A percentile compares a stretch with the other conserved stretches of the same genome.
phyloP scores from a whole-genome alignment of 1,140 invertebrate species.

The Saccostrea echinata region DNA sequence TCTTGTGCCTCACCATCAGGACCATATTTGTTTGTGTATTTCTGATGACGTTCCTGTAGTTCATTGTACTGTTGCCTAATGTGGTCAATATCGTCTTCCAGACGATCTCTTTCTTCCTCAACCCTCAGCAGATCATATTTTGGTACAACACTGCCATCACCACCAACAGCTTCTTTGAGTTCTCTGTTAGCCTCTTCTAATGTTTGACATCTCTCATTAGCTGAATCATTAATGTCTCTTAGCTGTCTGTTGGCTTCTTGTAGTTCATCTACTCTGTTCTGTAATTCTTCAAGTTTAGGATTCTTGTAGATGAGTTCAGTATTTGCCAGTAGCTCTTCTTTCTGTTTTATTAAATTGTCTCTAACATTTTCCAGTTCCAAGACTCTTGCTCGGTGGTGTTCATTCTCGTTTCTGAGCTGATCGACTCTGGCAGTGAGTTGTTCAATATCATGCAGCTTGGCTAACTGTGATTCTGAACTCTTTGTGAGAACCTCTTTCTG shows the following conservation, averaged over 20 bases:
- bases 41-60: conserved; percentile 64
- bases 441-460: conserved; percentile 70
- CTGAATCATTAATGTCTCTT: conserved; percentile 69
- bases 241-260: conserved; percentile 69
- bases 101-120: conserved; percentile 60
- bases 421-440: conserved; percentile 72
- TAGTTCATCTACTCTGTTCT: conserved; percentile 69
- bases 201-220: conserved; percentile 65
- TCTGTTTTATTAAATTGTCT: conserved; percentile 73
- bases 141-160: conserved; percentile 61
- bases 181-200: conserved; percentile 69
- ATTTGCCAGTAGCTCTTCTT: conserved; percentile 71
- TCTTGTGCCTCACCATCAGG: conserved; percentile 55
- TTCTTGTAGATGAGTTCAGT: conserved; percentile 72
- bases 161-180: conserved; percentile 68
- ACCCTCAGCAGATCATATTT: conserved; percentile 59
- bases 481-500: conserved; percentile 76
- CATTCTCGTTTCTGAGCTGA: conserved; percentile 72
- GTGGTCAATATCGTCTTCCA: conserved; percentile 60
- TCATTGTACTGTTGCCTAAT: conserved; percentile 64
- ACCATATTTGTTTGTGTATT: conserved; percentile 54
- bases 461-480: conserved; percentile 68
- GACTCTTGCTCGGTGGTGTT: conserved; percentile 68
- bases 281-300: conserved; percentile 67
- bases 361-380: conserved; percentile 70